These are phyloP conservation scores for Clunio marinus DNA, from an alignment of 2,888 invertebrate genomes.

Conservation along the genomic window DNA sequence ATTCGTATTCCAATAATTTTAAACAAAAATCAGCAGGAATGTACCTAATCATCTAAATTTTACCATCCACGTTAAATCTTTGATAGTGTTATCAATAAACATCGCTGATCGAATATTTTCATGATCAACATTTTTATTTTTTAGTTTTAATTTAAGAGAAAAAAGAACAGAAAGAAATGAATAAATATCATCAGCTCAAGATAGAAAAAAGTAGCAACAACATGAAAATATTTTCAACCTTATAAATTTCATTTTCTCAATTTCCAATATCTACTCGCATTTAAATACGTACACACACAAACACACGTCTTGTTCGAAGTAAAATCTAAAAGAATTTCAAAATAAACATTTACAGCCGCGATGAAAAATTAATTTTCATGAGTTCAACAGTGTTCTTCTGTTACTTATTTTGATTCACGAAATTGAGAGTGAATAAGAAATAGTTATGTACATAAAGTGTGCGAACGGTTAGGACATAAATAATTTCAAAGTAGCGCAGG, in stretches of 20 bases:
- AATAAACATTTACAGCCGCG: conserved; percentile 12
- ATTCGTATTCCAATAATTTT: no score
- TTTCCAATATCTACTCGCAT: no score
- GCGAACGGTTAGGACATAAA: background rate
- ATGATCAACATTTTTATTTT: no score
- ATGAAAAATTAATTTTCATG: conserved; percentile 11
- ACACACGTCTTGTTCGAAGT: background rate
- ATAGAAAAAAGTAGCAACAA: background rate
- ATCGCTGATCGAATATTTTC: no score
- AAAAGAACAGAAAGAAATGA: no score
- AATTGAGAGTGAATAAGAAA: background rate
- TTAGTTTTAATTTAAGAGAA: no score
- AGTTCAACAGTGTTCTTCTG: background rate
- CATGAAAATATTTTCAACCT: background rate
- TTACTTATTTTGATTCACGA: background rate
- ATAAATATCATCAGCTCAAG: no score
- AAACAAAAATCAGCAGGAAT: no score
- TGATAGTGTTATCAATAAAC: no score
- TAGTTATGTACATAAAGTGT: background rate
- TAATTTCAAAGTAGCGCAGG: background rate
- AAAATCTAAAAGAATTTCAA: background rate
- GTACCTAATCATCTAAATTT: no score
- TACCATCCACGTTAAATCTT: no score
- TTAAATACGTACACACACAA: no score
- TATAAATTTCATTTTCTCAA: background rate